Evolutionary conservation across 2,888 invertebrate species (phyloP), one percentile per base, ranked within the genome.

Genomic region (Drosophila anceps): DNA sequence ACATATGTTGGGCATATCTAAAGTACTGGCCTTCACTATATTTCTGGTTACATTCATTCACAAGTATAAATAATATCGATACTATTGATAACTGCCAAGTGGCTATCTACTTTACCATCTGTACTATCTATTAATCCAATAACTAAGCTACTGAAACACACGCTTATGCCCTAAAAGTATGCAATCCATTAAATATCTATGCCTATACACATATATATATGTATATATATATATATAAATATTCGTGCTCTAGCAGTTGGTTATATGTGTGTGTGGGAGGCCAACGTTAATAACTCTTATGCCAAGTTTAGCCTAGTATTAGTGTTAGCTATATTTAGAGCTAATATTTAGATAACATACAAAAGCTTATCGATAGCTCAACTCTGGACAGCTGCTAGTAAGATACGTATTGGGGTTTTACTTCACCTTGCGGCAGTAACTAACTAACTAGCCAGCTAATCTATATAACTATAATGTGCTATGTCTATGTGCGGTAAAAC

Each of bases 151-250:
- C 54, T 54, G 37, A 39, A 29, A 33, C 31, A 24, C 18, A 18
- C 35, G 33, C 33, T 35, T 35, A 9, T n/a, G 10, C 27, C 43
- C 20, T 1, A 13, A 35, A 65, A 63, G 29, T 64, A 63, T 43
- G 62, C 63, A 51, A 65, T 41, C 31, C 20, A 51, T 35, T 35
- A 53, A 44, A 24, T 24, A 24, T 24, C 13, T 20, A 43, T 43
- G 20, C 12, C 43, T 12, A 43, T 43, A 43, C 12, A 1, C 4
- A 39, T 39, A n/a, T 39, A 8, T 18, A 41, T 41, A 41, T 39
- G n/a, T 39, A 39, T n/a, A 9, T n/a, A 7, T 39, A 39, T 39
- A 39, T 37, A 37, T 37, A 18, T 18, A 3, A 0, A 15, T 46
- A 27, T 10, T 1, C 8, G 13, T 15, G 24, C n/a, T 2, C 48